Percentiles rank a stretch among this genome's conserved stretches.
Evolutionary conservation across 2,113 vertebrate species (phyloP).

Genomic region (Microcebus tavaratra): DNA sequence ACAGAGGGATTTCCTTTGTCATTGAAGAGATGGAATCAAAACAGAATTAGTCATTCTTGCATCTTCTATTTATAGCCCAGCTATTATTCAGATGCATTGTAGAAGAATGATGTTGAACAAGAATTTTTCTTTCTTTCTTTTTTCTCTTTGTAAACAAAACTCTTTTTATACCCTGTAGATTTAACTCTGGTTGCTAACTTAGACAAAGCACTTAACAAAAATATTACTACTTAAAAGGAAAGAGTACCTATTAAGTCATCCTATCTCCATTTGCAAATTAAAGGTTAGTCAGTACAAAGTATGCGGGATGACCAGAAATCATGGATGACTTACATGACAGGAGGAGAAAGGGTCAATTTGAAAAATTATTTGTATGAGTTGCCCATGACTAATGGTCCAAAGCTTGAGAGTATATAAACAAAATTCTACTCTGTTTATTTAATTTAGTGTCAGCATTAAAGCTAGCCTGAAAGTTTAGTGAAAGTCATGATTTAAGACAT

Average conservation of each 20-base stretch:
- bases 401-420: neutral
- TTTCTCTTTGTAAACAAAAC: slow-evolving; percentile 71
- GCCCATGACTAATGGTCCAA: slow-evolving; percentile 9
- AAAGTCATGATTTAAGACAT: slow-evolving; percentile 12
- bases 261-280: slow-evolving; percentile 58
- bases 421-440: slow-evolving; percentile 40
- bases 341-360: slow-evolving; percentile 43
- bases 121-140: slow-evolving; percentile 49
- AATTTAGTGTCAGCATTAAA: slow-evolving; percentile 40
- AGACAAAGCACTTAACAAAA: slow-evolving; percentile 50
- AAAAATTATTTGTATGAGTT: slow-evolving; percentile 51
- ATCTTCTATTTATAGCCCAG: slow-evolving; percentile 81
- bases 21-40: slow-evolving; percentile 84
- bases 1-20: slow-evolving; percentile 85
- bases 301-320: slow-evolving; percentile 35
- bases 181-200: slow-evolving; percentile 63
- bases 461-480: neutral
- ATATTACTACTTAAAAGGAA: slow-evolving; percentile 52
- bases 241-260: slow-evolving; percentile 57
- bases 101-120: slow-evolving; percentile 79
- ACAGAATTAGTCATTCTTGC: slow-evolving; percentile 82
- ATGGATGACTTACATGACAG: slow-evolving; percentile 47
- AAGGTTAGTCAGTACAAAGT: slow-evolving; percentile 51
- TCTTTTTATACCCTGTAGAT: slow-evolving; percentile 57
- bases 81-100: slow-evolving; percentile 72